Percentiles rank a stretch among this genome's conserved stretches.
Conservation (phyloP, 1,140 invertebrate species). For the Drosophila tristis region DNA sequence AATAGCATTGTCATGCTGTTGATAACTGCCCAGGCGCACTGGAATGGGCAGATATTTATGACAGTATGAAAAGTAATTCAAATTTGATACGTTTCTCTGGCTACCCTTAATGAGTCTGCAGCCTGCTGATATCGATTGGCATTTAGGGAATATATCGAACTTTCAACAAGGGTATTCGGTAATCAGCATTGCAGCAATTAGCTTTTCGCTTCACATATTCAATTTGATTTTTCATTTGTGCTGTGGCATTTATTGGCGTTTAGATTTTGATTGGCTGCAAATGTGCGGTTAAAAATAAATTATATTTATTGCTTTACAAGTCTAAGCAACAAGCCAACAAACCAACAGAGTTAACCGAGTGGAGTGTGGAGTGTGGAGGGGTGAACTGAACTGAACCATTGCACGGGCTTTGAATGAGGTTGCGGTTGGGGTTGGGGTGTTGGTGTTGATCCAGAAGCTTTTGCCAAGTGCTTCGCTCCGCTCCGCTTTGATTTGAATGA, state of each 20-base stretch:
- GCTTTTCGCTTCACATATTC: slow-evolving; percentile 38
- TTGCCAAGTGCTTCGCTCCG: not conserved
- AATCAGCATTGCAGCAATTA: not conserved
- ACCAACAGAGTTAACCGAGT: slow-evolving; percentile 48
- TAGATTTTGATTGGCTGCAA: slow-evolving; percentile 70
- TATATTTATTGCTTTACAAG: slow-evolving; percentile 60
- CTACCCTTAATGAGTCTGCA: no score
- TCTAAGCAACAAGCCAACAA: no score
- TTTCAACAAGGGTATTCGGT: slow-evolving; percentile 4
- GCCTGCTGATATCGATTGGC: slow-evolving; percentile 1
- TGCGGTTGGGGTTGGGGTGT: slow-evolving; percentile 1
- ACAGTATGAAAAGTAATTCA: slow-evolving; percentile 25
- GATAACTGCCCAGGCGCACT: slow-evolving; percentile 2
- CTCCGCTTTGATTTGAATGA: slow-evolving; percentile 18
- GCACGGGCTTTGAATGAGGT: slow-evolving; percentile 33
- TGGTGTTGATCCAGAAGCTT: slow-evolving; percentile 22
- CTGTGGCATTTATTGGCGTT: slow-evolving; percentile 69
- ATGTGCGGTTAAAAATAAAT: slow-evolving; percentile 60
- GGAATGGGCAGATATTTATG: slow-evolving; percentile 8
- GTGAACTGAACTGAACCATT: slow-evolving; percentile 20
- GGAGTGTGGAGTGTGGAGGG: not conserved
- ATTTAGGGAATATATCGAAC: not conserved
- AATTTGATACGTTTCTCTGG: no score
- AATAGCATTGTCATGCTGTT: slow-evolving; percentile 34
- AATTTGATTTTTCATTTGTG: slow-evolving; percentile 65